Base-by-base conservation (phyloP, 2,888 invertebrate genomes). In the Crocallis elinguaria region DNA sequence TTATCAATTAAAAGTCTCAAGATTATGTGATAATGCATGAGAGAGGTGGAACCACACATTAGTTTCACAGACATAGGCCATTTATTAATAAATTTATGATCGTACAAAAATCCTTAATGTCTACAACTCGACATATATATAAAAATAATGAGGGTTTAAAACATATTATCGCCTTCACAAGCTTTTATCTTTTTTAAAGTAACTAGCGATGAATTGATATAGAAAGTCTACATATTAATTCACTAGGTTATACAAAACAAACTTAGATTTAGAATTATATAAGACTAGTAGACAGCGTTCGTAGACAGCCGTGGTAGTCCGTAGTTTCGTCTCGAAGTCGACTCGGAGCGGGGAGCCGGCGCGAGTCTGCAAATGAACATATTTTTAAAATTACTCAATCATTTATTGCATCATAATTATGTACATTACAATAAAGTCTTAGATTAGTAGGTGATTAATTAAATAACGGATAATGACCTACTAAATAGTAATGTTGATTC, bases 271-370 rank as follows among this genome's bases (percentile, higher is more conserved):
- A 49, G 41, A 49, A 41, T 49, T 5, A 9, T 1, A 16, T 56
- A 62, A 56, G 60, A 64, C 64, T 64, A 64, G 64, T 44, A 36
- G 38, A 52, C 19, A 51, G 39, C 29, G 38, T 29, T 49, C 27
- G 33, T 12, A 36, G 35, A 46, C 8, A 8, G n/a, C 38, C 6
- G 32, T 29, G 37, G 43, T 43, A 14, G 33, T 39, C 14, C 19
- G 27, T 35, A 21, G 29, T 9, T 23, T 44, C n/a, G 32, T 11
- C 21, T 43, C 30, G 42, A 17, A 27, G 11, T 16, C 21, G 37
- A 33, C 41, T 19, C 25, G 16, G 19, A 16, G 33, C 23, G 14
- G 16, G 8, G 11, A 36, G 11, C 19, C 19, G 19, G 19, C 30
- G 4, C 19, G 36, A 12, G 19, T 41, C 39, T 39, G 49, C 0